phyloP scores from a whole-genome alignment of 2,797 vertebrate genomes.

The Propithecus perrieri region DNA sequence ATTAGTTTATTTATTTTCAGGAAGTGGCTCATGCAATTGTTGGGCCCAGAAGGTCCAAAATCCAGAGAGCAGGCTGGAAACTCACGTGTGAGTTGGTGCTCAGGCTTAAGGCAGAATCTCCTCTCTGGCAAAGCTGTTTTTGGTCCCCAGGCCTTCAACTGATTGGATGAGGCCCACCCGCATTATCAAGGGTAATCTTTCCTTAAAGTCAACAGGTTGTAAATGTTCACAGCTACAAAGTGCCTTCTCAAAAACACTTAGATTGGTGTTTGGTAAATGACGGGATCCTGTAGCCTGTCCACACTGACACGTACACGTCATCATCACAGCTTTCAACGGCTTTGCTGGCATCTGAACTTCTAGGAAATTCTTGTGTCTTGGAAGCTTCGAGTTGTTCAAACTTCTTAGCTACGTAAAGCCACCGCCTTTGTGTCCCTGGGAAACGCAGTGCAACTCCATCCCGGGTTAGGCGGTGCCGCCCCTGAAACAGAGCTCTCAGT shows the following conservation, averaged over 20 bases:
- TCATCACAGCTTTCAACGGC: rapidly evolving
- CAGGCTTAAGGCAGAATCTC: not conserved
- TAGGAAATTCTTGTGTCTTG: not conserved
- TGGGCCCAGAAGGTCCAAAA: not conserved
- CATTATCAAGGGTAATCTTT: not conserved
- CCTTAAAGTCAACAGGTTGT: not conserved
- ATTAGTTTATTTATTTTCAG: not conserved
- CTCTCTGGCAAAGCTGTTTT: not conserved
- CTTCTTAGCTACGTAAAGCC: not conserved
- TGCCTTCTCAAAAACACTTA: not conserved
- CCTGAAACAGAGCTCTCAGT: not conserved
- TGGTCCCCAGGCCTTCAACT: not conserved
- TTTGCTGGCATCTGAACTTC: not conserved
- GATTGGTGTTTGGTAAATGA: not conserved
- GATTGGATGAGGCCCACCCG: not conserved
- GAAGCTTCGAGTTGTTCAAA: not conserved
- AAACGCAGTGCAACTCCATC: too few species aligned
- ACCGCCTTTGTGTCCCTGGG: not conserved
- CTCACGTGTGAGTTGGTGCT: not conserved
- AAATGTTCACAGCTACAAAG: not conserved
- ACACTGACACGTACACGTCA: rapidly evolving
- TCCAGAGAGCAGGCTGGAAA: not conserved
- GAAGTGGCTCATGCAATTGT: not conserved
- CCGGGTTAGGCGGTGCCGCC: too few species aligned
- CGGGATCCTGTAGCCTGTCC: rapidly evolving